Base-by-base conservation (phyloP, 2,888 invertebrate genomes). In the Cheilosia scutellata region DNA sequence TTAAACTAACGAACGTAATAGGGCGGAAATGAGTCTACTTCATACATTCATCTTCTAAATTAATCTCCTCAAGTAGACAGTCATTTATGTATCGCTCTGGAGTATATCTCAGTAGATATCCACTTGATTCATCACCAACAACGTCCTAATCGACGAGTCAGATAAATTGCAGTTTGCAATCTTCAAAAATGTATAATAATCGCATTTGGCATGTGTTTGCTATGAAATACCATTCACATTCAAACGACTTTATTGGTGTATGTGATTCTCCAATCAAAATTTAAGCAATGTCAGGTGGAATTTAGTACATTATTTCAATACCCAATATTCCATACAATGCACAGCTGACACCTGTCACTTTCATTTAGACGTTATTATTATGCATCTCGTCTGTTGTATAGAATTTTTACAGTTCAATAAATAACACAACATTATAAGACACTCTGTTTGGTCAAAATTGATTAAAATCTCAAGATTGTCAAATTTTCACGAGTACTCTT, bases 21-120 rank as follows among this genome's bases (percentile, higher is more conserved):
- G 37, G 33, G 13, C 65, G 75, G 57, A 66, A 58, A 66, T 66
- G 75, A 76, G 58, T 74, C 42, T 42, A 53, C 37, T 37, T 37
- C 63, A 16, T 16, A 20, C 27, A 20, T 29, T 70, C 57, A 49
- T 47, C 9, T 44, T 47, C 27, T 51, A 62, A 42, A 72, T 72
- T 62, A 31, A 62, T 53, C 31, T 53, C 55, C 42, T 53, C 42
- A 62, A 62, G 62, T 53, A 20, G 0, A 62, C 72, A 72, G 13
- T 62, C 60, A 13, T 29, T 13, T 11, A 6, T 25, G 20, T 5
- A 49, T 71, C 29, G 31, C 33, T 33, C 62, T 72, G 60, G 29
- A 62, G 40, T 27, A 2, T 55, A 63, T 29, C 62, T 62, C 53
- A 53, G 27, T 33, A 27, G 29, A 51, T 31, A 62, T 29, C 16